These are phyloP conservation scores for Cryptoleucopteryx plumbea DNA, from an alignment of 2,113 vertebrate species.

Conservation along the genomic window DNA sequence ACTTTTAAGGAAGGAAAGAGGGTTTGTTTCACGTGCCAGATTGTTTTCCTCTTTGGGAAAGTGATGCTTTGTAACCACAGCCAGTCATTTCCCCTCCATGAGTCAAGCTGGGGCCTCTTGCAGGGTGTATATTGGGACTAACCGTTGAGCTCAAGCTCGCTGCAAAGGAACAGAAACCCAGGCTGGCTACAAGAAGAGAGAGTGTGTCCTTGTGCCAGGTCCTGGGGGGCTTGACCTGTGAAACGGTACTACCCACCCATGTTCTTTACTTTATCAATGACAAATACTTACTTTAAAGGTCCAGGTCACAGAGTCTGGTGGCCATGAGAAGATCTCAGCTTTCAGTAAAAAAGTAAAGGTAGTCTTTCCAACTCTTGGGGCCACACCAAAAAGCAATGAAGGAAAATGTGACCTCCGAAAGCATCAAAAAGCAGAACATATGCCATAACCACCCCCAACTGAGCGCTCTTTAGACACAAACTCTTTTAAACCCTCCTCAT, in stretches of 20 bases:
- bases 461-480: not conserved
- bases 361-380: not conserved
- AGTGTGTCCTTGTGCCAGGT: not conserved
- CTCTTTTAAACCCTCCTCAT: not conserved
- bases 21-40: not conserved
- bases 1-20: not conserved
- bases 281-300: not conserved
- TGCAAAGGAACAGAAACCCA: conserved; percentile 1
- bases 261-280: not conserved
- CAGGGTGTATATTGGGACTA: not conserved
- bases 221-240: not conserved
- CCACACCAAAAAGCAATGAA: not conserved
- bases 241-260: rapidly evolving
- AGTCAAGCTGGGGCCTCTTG: not conserved
- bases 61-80: not conserved
- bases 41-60: not conserved
- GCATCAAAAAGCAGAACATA: not conserved
- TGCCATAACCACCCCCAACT: rapidly evolving
- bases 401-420: not conserved
- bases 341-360: not conserved
- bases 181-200: not conserved
- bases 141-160: not conserved
- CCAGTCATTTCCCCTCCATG: not conserved
- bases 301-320: not conserved
- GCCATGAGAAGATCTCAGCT: not conserved